phyloP scores from a whole-genome alignment of 1,140 invertebrate species.

The Pachypsylla venusta region DNA sequence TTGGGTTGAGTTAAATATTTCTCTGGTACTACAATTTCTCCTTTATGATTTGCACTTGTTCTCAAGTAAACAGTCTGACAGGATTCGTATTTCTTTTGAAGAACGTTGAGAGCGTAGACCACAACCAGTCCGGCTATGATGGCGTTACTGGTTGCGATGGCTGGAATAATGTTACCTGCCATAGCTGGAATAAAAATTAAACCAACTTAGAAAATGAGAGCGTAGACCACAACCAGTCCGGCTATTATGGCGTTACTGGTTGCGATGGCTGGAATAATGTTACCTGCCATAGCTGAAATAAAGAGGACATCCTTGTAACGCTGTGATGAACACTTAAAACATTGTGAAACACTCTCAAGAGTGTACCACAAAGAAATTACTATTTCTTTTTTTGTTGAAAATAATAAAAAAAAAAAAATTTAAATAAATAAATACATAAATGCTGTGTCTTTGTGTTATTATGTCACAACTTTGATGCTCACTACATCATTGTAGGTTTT shows the following conservation, averaged over 20 bases:
- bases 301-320: too few relatives aligned
- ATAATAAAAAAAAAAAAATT: slow-evolving; percentile 1
- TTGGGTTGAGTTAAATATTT: slow-evolving; percentile 49
- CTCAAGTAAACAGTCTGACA: slow-evolving; percentile 62
- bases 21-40: slow-evolving; percentile 52
- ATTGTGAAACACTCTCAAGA: too few relatives aligned
- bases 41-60: slow-evolving; percentile 48
- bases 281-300: slow-evolving; percentile 84
- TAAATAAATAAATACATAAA: neutral
- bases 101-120: slow-evolving; percentile 65
- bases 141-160: slow-evolving; percentile 97
- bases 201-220: too few relatives aligned
- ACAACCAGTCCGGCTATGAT: slow-evolving; percentile 91
- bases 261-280: slow-evolving; percentile 96
- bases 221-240: slow-evolving; percentile 80
- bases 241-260: slow-evolving; percentile 97
- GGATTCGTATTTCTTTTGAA: slow-evolving; percentile 48
- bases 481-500: too few relatives aligned
- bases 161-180: slow-evolving; percentile 97
- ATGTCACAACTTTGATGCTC: too few relatives aligned
- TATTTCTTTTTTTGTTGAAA: too few relatives aligned
- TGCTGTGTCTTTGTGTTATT: too few relatives aligned
- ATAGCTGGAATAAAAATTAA: slow-evolving; percentile 73
- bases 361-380: too few relatives aligned
- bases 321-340: too few relatives aligned